Percentiles rank a stretch among this genome's conserved stretches.
Conservation (phyloP, 1,140 invertebrate genomes). For the Drosophila novamexicana region DNA sequence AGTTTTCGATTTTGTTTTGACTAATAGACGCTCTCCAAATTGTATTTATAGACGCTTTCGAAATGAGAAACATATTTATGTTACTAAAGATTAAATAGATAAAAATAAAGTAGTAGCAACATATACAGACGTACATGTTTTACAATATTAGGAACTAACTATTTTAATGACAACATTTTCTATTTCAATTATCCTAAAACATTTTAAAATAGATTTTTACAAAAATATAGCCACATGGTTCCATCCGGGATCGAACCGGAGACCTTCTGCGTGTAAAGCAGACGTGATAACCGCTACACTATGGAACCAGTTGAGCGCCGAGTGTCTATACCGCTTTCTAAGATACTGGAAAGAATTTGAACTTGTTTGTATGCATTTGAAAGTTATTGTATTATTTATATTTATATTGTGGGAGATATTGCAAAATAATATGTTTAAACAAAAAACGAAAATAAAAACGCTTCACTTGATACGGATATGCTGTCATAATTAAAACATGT, state of each 20-base stretch:
- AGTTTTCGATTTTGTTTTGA: too few species aligned
- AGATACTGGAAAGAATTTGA: neutral
- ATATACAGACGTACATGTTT: too few species aligned
- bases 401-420: neutral
- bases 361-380: neutral
- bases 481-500: neutral
- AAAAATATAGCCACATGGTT: conserved; percentile 80
- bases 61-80: too few species aligned
- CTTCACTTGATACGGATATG: neutral
- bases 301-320: conserved; percentile 75
- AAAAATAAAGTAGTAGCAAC: too few species aligned
- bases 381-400: neutral
- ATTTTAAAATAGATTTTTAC: neutral
- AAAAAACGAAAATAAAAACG: neutral
- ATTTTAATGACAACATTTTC: too few species aligned
- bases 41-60: too few species aligned
- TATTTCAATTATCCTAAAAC: neutral
- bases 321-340: neutral
- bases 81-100: too few species aligned
- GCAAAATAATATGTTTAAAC: neutral
- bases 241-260: conserved; percentile 88
- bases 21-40: too few species aligned
- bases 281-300: conserved; percentile 88
- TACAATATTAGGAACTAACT: too few species aligned
- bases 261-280: conserved; percentile 89